Base-by-base conservation (phyloP, 1,140 invertebrate species). In the Ips nitidus region DNA sequence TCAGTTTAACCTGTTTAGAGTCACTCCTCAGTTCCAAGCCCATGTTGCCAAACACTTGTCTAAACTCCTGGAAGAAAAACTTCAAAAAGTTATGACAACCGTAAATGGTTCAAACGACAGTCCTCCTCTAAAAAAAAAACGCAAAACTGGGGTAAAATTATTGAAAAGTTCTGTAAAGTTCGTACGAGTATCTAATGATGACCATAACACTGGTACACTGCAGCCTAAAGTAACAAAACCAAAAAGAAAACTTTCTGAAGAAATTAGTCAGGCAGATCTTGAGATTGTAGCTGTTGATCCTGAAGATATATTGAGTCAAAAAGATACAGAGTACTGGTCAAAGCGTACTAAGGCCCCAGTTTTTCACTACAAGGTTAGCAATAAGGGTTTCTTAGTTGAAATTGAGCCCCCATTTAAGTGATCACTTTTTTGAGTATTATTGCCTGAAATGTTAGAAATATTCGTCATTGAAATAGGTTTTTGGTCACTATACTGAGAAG, bases 21-120 rank as follows among this genome's bases (percentile, higher is more conserved):
- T 78, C 55, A 77, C 75, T 3, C 74, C 75, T 37, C 72, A 76
- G 52, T 78, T 77, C 69, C 72, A 69, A 69, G 62, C 66, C 57
- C 70, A 74, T 66, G 73, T 78, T n/a, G 74, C 77, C 5, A 77
- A 74, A 70, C 70, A 73, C 38, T 66, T 78, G 37, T 69, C 73
- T 0, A 45, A 39, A 38, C 40, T 72, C 47, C 62, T 78, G 42
- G 75, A 78, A 39, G 67, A 75, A 62, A 37, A 73, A 38, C 52
- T 78, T 42, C 56, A 73, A 50, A 71, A 74, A 47, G 5, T 42
- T 22, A 38, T 60, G 39, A 68, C 50, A 66, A 55, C 42, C 72
- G 42, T 52, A 58, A 50, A 68, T 52, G 37, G 65, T 50, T 42
- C 8, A 38, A 41, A 47, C 56, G 5, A 57, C 47, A 41, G 58